These are phyloP conservation scores for Spodoptera exigua DNA, from an alignment of 2,888 invertebrate species.

Conservation along the genomic window DNA sequence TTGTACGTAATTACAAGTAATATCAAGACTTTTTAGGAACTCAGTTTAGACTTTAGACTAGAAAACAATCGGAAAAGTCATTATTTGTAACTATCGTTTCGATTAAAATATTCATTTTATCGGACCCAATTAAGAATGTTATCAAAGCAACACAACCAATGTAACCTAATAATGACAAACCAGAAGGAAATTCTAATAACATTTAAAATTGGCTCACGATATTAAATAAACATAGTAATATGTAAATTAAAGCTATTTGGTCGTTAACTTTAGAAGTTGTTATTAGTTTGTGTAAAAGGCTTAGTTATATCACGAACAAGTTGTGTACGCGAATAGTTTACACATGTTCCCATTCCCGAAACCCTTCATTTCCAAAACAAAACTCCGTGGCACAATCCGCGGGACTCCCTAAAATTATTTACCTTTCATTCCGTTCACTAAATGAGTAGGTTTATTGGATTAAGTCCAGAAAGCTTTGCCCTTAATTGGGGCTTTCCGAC, in stretches of 20 bases:
- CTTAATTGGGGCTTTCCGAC: constrained; percentile 88
- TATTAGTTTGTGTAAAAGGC: constrained; percentile 43
- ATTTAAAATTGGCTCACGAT: too few relatives aligned
- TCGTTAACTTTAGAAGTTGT: constrained; percentile 43
- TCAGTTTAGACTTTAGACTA: too few relatives aligned
- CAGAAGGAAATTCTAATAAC: too few relatives aligned
- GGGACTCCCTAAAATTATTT: constrained; percentile 83
- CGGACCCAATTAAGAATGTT: too few relatives aligned
- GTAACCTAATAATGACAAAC: too few relatives aligned
- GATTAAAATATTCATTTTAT: too few relatives aligned
- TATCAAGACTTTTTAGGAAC: too few relatives aligned
- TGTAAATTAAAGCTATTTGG: constrained; percentile 41
- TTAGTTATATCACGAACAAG: constrained; percentile 34
- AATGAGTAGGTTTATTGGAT: constrained; percentile 89
- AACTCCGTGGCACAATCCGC: constrained; percentile 72
- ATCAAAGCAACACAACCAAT: too few relatives aligned
- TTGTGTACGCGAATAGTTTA: constrained; percentile 53
- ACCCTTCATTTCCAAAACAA: constrained; percentile 68
- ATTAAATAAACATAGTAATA: too few relatives aligned
- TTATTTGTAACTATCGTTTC: too few relatives aligned
- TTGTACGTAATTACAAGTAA: too few relatives aligned
- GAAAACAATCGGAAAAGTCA: too few relatives aligned
- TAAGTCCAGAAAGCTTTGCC: constrained; percentile 87
- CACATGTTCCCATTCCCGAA: constrained; percentile 46
- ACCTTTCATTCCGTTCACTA: constrained; percentile 86